Evolutionary conservation across 2,797 vertebrate genomes (phyloP), one percentile per base, ranked within the genome.

Genomic region (Corythornis leucogaster): DNA sequence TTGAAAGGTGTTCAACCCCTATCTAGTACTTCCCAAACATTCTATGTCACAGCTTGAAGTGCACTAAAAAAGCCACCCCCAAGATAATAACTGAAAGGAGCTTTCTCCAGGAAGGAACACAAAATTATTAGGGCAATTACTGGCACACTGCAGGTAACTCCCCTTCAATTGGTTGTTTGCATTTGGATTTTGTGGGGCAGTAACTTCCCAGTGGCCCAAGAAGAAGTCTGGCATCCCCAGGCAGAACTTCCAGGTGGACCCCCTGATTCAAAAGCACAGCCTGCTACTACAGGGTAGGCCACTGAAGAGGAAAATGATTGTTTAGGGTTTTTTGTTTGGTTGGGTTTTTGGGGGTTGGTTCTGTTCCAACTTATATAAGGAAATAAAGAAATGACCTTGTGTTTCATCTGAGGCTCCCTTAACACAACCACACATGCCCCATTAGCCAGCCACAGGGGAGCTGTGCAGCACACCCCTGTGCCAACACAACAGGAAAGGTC

Each of bases 301-400:
- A 28, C n/a, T 13, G 24, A 20, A 8, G 15, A 74, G 30, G 64
- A 64, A 87, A 55, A 9, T 2, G 15, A 6, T 40, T 40, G 38
- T 3, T 40, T 40, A 14, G 38, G 38, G 38, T 40, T 40, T 40
- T 40, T 30, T n/a, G 7, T 14, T 57, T n/a, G 12, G 22, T 30
- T 75, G n/a, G 21, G 8, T n/a, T 18, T 17, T 25, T 7, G 35
- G 0, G 46, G 35, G 0, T 18, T 15, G 63, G 15, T 22, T 33
- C 59, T 43, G 31, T 59, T 51, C 3, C 12, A 51, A 5, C 30
- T 46, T 35, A 38, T 5, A 22, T 14, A 22, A 70, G 22, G 16
- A 70, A 63, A 70, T 28, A 17, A 58, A 81, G 31, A 22, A 51
- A 42, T 4, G 7, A 50, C 15, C 20, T 30, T 9, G 18, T 28